These are phyloP conservation scores for Megathymus violae DNA, from an alignment of 1,140 invertebrate species.

Conservation along the genomic window DNA sequence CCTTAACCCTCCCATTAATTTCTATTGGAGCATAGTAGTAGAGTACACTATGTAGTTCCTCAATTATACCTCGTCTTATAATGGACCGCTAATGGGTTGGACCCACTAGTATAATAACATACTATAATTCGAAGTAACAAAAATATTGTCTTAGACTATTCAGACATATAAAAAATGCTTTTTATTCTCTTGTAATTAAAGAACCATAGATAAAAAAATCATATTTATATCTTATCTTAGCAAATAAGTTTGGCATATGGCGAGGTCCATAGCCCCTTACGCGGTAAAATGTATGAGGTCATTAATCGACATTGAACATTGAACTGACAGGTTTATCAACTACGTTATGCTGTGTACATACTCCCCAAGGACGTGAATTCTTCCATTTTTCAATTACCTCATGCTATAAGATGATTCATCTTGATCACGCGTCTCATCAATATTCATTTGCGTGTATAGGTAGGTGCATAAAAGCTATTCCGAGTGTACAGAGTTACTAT, in stretches of 20 bases:
- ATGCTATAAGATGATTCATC: conserved; percentile 25
- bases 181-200: too few species aligned
- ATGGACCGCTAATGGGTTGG: too few species aligned
- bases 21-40: too few species aligned
- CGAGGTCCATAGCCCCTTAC: not conserved
- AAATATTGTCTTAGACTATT: too few species aligned
- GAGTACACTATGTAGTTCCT: too few species aligned
- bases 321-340: conserved; percentile 24
- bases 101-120: too few species aligned
- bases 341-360: conserved; percentile 21
- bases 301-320: conserved; percentile 32
- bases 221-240: not conserved
- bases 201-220: too few species aligned
- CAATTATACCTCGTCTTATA: too few species aligned
- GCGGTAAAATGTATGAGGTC: conserved; percentile 13
- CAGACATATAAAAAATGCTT: too few species aligned
- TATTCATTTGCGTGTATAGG: conserved; percentile 22
- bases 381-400: conserved; percentile 26
- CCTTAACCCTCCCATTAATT: too few species aligned
- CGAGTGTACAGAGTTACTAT: conserved; percentile 4
- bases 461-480: conserved; percentile 6
- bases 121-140: too few species aligned
- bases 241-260: not conserved
- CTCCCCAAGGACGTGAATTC: conserved; percentile 23
- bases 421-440: conserved; percentile 16